Percentiles rank a stretch among this genome's conserved stretches.
Evolutionary conservation across 2,113 vertebrate genomes (phyloP).

Genomic region (Nycticorax nycticorax): DNA sequence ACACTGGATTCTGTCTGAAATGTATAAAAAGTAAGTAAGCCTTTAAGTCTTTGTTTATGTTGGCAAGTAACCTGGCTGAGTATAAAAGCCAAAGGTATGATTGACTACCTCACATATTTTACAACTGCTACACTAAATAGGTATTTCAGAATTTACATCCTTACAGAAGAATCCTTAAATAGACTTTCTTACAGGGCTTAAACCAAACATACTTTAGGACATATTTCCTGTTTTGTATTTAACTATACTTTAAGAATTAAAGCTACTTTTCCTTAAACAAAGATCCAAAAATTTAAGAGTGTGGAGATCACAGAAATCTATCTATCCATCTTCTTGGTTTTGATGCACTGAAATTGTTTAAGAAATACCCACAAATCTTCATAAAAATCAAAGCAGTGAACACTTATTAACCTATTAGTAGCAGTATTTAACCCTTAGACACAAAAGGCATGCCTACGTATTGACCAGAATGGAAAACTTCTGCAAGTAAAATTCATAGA

Average conservation of each 20-base stretch:
- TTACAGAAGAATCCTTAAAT: conserved; percentile 40
- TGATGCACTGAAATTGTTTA: not conserved
- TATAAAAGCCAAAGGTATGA: conserved; percentile 49
- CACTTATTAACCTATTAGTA: not conserved
- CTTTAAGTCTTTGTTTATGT: conserved; percentile 50
- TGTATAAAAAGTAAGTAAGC: conserved; percentile 36
- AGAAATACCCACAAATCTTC: not conserved
- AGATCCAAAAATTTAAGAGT: not conserved
- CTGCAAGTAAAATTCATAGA: not conserved
- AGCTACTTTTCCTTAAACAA: not conserved
- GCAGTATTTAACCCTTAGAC: not conserved
- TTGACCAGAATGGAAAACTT: not conserved
- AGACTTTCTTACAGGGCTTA: conserved; percentile 4
- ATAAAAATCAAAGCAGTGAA: not conserved
- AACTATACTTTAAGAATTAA: not conserved
- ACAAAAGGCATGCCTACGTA: not conserved
- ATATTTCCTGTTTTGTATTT: conserved; percentile 35
- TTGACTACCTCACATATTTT: conserved; percentile 46
- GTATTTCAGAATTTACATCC: conserved; percentile 40
- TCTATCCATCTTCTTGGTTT: not conserved
- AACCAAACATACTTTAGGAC: conserved; percentile 11
- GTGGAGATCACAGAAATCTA: not conserved
- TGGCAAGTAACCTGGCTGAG: conserved; percentile 36
- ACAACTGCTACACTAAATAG: conserved; percentile 38
- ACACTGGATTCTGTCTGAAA: conserved; percentile 35